A percentile compares a stretch with the other conserved stretches of the same genome.
Evolutionary conservation across 2,888 invertebrate species (phyloP).

Genomic region (Calameuta pallipes): DNA sequence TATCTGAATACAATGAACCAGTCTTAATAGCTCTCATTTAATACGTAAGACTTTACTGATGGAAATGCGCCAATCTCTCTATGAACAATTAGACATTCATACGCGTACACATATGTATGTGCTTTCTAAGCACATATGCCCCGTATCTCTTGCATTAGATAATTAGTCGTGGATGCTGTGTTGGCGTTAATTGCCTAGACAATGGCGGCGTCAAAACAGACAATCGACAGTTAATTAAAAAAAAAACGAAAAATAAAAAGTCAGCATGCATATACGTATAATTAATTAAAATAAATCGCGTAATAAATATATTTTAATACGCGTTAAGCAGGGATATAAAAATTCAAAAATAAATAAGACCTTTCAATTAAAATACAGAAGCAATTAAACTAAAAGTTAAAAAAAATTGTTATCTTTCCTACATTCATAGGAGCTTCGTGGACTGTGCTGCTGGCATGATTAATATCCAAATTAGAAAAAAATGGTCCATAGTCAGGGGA

Average conservation of each 20-base stretch:
- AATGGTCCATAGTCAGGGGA: not conserved
- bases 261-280: not conserved
- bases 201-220: not conserved
- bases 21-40: constrained; percentile 43
- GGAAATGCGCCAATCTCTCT: not conserved
- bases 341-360: not conserved
- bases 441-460: constrained; percentile 29
- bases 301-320: not conserved
- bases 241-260: not conserved
- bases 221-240: not conserved
- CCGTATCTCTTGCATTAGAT: constrained; percentile 31
- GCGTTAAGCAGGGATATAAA: not conserved
- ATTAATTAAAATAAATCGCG: not conserved
- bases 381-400: not conserved
- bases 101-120: not conserved
- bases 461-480: constrained; percentile 50
- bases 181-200: constrained; percentile 26
- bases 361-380: not conserved
- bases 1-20: constrained; percentile 62
- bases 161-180: constrained; percentile 36
- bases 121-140: not conserved
- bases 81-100: not conserved
- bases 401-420: not conserved
- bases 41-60: not conserved
- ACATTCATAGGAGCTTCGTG: not conserved